These are phyloP conservation scores for Xenopus borealis DNA, from an alignment of 2,113 vertebrate genomes.

Conservation along the genomic window DNA sequence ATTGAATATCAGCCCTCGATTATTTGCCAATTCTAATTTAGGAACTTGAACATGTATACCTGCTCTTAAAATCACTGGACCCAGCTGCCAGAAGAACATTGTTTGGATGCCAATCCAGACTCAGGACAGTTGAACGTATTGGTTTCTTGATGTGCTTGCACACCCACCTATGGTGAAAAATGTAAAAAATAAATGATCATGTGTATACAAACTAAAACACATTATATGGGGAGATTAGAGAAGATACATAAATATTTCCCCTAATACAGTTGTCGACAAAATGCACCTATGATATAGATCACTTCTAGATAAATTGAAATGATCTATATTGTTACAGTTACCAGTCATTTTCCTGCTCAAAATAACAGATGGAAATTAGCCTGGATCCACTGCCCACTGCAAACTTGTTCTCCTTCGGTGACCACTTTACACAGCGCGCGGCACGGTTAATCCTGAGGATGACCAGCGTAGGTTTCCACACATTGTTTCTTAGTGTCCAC, in stretches of 20 bases:
- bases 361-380: constrained; percentile 97
- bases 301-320: too few relatives aligned
- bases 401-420: constrained; percentile 94
- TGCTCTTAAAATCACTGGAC: constrained; percentile 95
- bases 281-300: too few relatives aligned
- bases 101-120: constrained; percentile 95
- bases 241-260: too few relatives aligned
- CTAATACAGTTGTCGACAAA: too few relatives aligned
- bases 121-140: constrained; percentile 91
- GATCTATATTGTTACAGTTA: constrained; percentile 52
- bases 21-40: background rate
- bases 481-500: constrained; percentile 88
- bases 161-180: constrained; percentile 80
- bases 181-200: constrained; percentile 1
- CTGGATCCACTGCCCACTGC: constrained; percentile 93
- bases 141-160: constrained; percentile 99
- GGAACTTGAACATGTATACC: constrained; percentile 58
- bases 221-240: too few relatives aligned
- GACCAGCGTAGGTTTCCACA: constrained; percentile 83
- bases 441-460: constrained; percentile 96
- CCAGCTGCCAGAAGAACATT: constrained; percentile 89
- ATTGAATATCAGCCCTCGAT: background rate
- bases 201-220: too few relatives aligned
- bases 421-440: constrained; percentile 93
- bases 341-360: constrained; percentile 98